Evolutionary conservation across 2,888 invertebrate genomes (phyloP).

Genomic region (Drosophila pseudotalamancana): DNA sequence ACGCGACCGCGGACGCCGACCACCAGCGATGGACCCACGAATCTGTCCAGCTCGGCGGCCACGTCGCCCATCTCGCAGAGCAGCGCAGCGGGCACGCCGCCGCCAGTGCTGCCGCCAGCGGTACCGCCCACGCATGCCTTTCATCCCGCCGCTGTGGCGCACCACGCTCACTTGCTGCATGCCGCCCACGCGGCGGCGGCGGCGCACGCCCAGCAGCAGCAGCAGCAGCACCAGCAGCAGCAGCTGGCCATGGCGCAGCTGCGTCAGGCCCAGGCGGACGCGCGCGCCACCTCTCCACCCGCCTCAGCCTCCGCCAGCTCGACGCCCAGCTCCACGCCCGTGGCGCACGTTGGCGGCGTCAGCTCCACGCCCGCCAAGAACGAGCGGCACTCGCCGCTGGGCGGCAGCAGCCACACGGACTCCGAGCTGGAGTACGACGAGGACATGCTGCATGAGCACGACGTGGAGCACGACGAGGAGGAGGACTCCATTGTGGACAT

Average conservation of each 20-base stretch:
- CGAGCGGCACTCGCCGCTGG: slow-evolving; percentile 84
- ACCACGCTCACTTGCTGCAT: slow-evolving; percentile 81
- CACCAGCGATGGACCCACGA: slow-evolving; percentile 78
- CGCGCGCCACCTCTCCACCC: slow-evolving; percentile 72
- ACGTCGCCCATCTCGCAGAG: slow-evolving; percentile 79
- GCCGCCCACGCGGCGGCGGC: slow-evolving; percentile 79
- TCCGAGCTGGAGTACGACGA: slow-evolving; percentile 84
- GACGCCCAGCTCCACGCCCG: slow-evolving; percentile 70
- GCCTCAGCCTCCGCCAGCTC: slow-evolving; percentile 76
- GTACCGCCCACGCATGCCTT: slow-evolving; percentile 58
- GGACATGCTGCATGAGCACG: slow-evolving; percentile 75
- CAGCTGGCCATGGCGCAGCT: slow-evolving; percentile 57
- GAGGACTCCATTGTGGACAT: slow-evolving; percentile 91
- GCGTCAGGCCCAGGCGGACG: slow-evolving; percentile 74
- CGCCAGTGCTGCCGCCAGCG: slow-evolving; percentile 42
- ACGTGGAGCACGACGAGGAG: slow-evolving; percentile 79
- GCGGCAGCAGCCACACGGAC: slow-evolving; percentile 83
- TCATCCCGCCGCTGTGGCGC: slow-evolving; percentile 80
- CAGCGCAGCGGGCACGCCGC: slow-evolving; percentile 73
- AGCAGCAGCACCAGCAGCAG: slow-evolving; percentile 66
- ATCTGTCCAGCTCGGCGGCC: slow-evolving; percentile 81
- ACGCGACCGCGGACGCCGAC: slow-evolving; percentile 86
- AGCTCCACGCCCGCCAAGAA: slow-evolving; percentile 76
- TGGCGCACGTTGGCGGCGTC: slow-evolving; percentile 39
- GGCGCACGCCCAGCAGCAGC: slow-evolving; percentile 79